Evolutionary conservation across 2,888 invertebrate genomes (phyloP).

Genomic region (Lithophane ornitopus): DNA sequence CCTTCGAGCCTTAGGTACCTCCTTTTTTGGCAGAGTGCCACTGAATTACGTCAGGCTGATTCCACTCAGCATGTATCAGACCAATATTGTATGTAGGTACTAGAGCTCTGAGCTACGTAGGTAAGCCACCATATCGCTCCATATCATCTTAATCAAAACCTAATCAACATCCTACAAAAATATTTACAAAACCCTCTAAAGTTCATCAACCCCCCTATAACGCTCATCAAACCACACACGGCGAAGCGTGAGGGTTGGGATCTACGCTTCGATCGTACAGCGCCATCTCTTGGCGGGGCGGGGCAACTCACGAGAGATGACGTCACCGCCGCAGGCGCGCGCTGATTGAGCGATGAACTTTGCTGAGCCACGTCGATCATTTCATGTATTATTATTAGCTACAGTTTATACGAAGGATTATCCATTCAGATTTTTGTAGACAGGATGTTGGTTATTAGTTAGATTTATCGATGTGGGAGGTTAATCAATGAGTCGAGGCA

Average conservation of each 20-base stretch:
- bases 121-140: background rate
- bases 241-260: slow-evolving; percentile 71
- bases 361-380: slow-evolving; percentile 84
- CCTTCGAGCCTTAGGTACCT: background rate
- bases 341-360: slow-evolving; percentile 89
- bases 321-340: slow-evolving; percentile 81
- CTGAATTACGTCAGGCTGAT: slow-evolving; percentile 12
- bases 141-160: slow-evolving; percentile 13
- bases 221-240: slow-evolving; percentile 76
- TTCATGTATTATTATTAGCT: slow-evolving; percentile 82
- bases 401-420: slow-evolving; percentile 81
- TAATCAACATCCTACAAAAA: slow-evolving; percentile 32
- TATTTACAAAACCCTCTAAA: slow-evolving; percentile 43
- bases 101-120: background rate
- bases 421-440: slow-evolving; percentile 84
- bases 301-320: slow-evolving; percentile 85
- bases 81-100: background rate
- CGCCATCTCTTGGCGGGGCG: slow-evolving; percentile 87
- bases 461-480: slow-evolving; percentile 53
- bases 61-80: background rate
- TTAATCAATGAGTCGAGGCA: slow-evolving; percentile 48
- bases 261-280: slow-evolving; percentile 75
- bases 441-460: slow-evolving; percentile 73
- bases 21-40: slow-evolving; percentile 19
- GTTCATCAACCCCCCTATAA: slow-evolving; percentile 68